Percentiles rank a stretch among this genome's conserved stretches.
Conservation (phyloP, 2,888 invertebrate genomes). For the Ophion slaviceki region DNA sequence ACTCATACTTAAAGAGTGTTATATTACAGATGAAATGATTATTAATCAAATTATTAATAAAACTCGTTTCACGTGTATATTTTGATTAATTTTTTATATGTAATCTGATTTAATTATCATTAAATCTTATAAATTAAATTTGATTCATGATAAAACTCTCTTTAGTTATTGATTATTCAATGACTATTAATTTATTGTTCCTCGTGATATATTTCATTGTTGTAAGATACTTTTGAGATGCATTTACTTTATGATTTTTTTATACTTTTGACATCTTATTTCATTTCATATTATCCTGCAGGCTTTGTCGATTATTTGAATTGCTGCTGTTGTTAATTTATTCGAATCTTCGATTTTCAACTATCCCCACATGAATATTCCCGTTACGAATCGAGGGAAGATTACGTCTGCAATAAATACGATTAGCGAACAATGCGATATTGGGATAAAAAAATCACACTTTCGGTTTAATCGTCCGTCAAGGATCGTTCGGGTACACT, state of each 20-base stretch:
- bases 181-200: too few species aligned
- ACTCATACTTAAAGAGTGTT: too few species aligned
- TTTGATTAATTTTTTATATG: too few species aligned
- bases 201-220: too few species aligned
- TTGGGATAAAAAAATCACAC: background rate
- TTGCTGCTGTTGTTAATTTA: background rate
- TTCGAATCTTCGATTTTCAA: background rate
- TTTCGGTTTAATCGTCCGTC: constrained; percentile 4
- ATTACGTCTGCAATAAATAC: background rate
- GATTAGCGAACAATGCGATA: background rate
- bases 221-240: too few species aligned
- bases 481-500: constrained; percentile 32
- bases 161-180: too few species aligned
- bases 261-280: background rate
- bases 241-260: background rate
- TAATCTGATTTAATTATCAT: too few species aligned
- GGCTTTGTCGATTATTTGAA: background rate
- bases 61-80: too few species aligned
- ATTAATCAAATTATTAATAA: too few species aligned
- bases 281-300: background rate
- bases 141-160: too few species aligned
- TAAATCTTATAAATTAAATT: too few species aligned
- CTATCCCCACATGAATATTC: background rate
- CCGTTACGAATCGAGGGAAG: background rate
- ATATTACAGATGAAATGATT: too few species aligned